phyloP scores from a whole-genome alignment of 2,797 vertebrate genomes.

The Lepilemur septentrionalis region DNA sequence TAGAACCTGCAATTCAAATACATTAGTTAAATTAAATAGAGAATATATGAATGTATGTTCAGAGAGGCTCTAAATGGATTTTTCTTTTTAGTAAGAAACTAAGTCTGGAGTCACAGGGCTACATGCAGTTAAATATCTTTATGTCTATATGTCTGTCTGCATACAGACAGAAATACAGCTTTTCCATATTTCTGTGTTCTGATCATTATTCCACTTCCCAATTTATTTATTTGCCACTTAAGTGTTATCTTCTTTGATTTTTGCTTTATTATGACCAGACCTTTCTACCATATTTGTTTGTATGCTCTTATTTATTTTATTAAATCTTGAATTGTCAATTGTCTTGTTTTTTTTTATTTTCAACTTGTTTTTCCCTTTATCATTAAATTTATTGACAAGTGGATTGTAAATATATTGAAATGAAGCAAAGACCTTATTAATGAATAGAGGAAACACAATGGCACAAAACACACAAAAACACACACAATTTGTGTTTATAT shows the following conservation, averaged over 20 bases:
- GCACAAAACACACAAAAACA: neutral
- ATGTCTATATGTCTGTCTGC: neutral
- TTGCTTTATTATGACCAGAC: neutral
- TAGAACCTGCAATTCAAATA: neutral
- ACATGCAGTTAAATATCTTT: neutral
- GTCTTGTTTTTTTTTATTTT: neutral
- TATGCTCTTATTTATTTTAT: neutral
- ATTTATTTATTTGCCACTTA: slow-evolving; percentile 28
- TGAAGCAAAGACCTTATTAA: neutral
- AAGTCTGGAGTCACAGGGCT: neutral
- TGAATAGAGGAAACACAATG: neutral
- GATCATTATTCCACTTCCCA: neutral
- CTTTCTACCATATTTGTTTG: neutral
- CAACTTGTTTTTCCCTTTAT: neutral
- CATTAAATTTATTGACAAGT: neutral
- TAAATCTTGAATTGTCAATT: neutral
- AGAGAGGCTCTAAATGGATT: neutral
- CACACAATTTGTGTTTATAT: neutral
- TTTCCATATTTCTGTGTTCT: neutral
- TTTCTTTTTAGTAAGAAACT: neutral
- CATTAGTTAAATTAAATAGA: neutral
- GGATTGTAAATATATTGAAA: neutral
- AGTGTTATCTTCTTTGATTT: neutral
- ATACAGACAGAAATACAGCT: neutral
- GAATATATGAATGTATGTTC: neutral